Evolutionary conservation across 2,797 vertebrate species (phyloP).

Genomic region (Acanthornis magna): DNA sequence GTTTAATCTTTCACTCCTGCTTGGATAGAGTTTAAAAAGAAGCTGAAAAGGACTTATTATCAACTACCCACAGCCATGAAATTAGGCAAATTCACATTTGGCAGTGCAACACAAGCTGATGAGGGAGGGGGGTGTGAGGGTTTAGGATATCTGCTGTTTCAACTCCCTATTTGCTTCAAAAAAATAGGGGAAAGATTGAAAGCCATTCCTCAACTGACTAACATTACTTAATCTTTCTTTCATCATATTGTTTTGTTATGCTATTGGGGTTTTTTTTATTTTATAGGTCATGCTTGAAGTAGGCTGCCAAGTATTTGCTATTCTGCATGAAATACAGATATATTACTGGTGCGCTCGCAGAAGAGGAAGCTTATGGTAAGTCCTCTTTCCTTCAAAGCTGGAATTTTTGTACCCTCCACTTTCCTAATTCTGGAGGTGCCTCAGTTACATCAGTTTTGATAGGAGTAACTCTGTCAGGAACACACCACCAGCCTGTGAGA

Average conservation of each 20-base stretch:
- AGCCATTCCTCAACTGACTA: not conserved
- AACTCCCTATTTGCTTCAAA: not conserved
- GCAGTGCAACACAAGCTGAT: not conserved
- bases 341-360: slow-evolving; percentile 80
- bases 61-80: not conserved
- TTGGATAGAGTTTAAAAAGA: not conserved
- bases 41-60: not conserved
- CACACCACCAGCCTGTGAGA: not conserved
- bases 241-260: not conserved
- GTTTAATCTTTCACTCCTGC: not conserved
- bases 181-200: not conserved
- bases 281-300: not conserved
- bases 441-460: not conserved
- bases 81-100: not conserved
- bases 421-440: not conserved
- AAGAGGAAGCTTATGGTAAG: slow-evolving; percentile 81
- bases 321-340: slow-evolving; percentile 87
- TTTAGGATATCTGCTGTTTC: not conserved
- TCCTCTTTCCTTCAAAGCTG: not conserved
- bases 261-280: not conserved
- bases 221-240: not conserved
- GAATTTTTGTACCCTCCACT: not conserved
- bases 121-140: not conserved
- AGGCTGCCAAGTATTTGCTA: slow-evolving; percentile 79
- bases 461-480: not conserved